Conservation (phyloP, 1,140 invertebrate genomes). For the Drosophila sproati region DNA sequence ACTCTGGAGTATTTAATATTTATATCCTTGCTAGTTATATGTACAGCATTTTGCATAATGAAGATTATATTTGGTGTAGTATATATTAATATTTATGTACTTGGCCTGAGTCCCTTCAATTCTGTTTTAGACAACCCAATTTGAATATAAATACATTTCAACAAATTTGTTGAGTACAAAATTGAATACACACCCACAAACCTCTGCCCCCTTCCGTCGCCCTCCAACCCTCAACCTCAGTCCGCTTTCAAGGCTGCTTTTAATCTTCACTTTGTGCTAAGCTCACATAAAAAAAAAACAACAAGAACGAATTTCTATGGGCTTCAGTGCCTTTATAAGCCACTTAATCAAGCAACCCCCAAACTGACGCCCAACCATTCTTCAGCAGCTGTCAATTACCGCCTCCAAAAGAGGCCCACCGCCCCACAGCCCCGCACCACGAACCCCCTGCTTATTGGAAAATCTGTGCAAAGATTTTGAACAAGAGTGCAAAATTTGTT, state of each 20-base stretch:
- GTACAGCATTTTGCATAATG: too few relatives aligned
- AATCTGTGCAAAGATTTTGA: conserved; percentile 48
- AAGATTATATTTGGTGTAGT: too few relatives aligned
- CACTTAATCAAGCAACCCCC: conserved; percentile 48
- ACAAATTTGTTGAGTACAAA: conserved; percentile 20
- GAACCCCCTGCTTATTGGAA: conserved; percentile 18
- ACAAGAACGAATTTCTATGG: conserved; percentile 20
- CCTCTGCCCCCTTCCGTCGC: background rate
- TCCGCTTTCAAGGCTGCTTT: conserved; percentile 9
- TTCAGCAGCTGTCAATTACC: conserved; percentile 49
- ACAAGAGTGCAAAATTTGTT: conserved; percentile 44
- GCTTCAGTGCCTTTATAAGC: conserved; percentile 38
- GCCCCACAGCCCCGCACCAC: background rate
- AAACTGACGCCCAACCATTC: conserved; percentile 23
- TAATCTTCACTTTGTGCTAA: conserved; percentile 42
- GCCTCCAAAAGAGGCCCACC: conserved; percentile 10
- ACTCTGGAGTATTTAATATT: too few relatives aligned
- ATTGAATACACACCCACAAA: conserved; percentile 13
- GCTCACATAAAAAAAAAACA: conserved; percentile 22
- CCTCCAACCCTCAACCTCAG: background rate
- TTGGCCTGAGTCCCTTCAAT: background rate
- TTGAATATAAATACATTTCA: conserved; percentile 21
- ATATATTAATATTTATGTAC: background rate
- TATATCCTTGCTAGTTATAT: too few relatives aligned
- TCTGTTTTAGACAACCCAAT: conserved; percentile 7